Evolutionary conservation across 2,888 invertebrate genomes (phyloP), one percentile per base, ranked within the genome.

Genomic region (Spodoptera exigua): DNA sequence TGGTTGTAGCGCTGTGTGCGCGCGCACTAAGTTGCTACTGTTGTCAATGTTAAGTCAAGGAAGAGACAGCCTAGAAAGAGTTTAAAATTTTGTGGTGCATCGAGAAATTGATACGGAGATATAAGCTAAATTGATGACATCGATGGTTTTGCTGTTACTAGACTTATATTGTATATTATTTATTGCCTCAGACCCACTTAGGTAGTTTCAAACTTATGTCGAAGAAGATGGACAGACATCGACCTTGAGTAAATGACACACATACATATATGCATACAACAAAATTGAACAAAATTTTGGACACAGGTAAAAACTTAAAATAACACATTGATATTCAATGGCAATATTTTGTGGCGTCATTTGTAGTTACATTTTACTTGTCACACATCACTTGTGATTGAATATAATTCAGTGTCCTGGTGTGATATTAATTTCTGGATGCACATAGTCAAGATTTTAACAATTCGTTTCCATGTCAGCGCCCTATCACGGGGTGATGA

Each of bases 1-100:
- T 78, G 79, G 67, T 69, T 69, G 84, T 80, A 87, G 89, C 89
- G 89, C 88, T 80, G 85, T 88, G 87, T 87, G 88, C 88, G 87
- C 89, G 86, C 88, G 84, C 84, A 80, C 87, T 88, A 87, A 66
- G 85, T 85, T 84, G 84, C 87, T 89, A 89, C 89, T 89, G 89
- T 89, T 89, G 89, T 89, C 89, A 89, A 85, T 89, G 87, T 87
- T 85, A 79, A 80, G 81, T 86, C 84, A 79, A 82, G 79, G 79
- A 78, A 79, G 75, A 78, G 78, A 82, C 82, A 81, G 77, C 82
- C 80, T 84, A 83, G 57, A 76, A 71, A 74, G 66, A 78, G 62
- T 58, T 69, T 60, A 54, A 39, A 69, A 68, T 56, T 66, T 63
- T 40, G 47, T 32, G 49, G 68, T 77, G 74, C 71, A 74, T 71